Conservation (phyloP, 2,888 invertebrate species). For the Colostygia pectinataria region DNA sequence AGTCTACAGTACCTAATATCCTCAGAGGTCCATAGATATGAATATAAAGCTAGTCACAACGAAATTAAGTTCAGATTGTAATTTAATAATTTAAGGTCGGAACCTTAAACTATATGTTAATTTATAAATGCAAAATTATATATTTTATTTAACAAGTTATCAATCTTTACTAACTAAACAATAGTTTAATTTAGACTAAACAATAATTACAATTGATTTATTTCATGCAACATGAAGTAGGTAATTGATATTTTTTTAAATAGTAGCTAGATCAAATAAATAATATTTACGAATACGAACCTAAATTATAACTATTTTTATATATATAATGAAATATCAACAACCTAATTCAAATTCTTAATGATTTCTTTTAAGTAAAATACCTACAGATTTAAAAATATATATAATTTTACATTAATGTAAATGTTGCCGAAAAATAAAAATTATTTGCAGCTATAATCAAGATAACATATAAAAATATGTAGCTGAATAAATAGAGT, state of each 20-base stretch:
- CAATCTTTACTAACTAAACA: neutral
- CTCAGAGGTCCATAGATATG: neutral
- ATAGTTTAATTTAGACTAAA: neutral
- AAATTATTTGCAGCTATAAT: slow-evolving; percentile 8
- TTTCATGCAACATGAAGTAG: neutral
- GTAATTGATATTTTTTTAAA: neutral
- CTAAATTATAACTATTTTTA: no score
- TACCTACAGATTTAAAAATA: no score
- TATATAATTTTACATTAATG: neutral
- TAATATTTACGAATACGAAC: no score
- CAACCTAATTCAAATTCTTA: slow-evolving; percentile 3
- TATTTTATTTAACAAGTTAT: neutral
- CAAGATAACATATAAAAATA: neutral
- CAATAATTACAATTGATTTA: no score
- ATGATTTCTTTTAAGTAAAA: no score
- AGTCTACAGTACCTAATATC: neutral
- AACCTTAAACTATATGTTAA: no score
- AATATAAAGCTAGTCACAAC: slow-evolving; percentile 19
- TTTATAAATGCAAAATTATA: neutral
- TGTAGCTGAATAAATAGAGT: slow-evolving; percentile 5
- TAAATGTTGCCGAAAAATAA: slow-evolving; percentile 20
- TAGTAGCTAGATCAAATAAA: no score
- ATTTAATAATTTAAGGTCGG: neutral
- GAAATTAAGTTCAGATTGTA: slow-evolving; percentile 9
- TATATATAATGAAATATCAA: slow-evolving; percentile 1